These are phyloP conservation scores for Diadumene lineata DNA, from an alignment of 92 coral and sea anemone genomes.

Conservation along the genomic window DNA sequence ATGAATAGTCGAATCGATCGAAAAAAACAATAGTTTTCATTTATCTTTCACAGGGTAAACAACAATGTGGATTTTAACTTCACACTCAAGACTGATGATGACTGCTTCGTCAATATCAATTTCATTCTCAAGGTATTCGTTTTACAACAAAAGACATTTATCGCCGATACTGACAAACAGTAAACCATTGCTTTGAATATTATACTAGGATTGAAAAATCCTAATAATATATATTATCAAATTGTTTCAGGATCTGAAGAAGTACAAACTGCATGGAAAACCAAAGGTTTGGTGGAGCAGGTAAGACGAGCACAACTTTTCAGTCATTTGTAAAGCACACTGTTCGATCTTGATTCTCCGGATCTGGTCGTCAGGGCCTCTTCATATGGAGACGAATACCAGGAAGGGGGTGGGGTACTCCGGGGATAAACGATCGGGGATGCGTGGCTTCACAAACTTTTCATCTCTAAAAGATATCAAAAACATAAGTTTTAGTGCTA, in stretches of 20 bases:
- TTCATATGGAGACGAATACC: too few relatives aligned
- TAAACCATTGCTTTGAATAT: neutral
- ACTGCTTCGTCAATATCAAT: slow-evolving; percentile 81
- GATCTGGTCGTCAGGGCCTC: too few relatives aligned
- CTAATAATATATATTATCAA: neutral
- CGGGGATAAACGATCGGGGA: too few relatives aligned
- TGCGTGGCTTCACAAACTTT: too few relatives aligned
- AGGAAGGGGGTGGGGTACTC: too few relatives aligned
- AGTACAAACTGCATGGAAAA: slow-evolving; percentile 56
- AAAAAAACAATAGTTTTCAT: neutral
- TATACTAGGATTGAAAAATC: neutral
- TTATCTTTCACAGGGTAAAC: slow-evolving; percentile 54
- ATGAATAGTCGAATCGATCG: neutral
- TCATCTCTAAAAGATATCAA: too few relatives aligned
- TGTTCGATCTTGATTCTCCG: too few relatives aligned
- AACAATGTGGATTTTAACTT: slow-evolving; percentile 69
- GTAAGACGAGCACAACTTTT: slow-evolving; percentile 25
- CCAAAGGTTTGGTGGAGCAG: slow-evolving; percentile 92
- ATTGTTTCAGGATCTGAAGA: slow-evolving; percentile 56
- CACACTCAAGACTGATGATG: slow-evolving; percentile 93
- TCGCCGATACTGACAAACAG: too few relatives aligned
- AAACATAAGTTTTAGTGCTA: too few relatives aligned
- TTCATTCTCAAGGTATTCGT: slow-evolving; percentile 64
- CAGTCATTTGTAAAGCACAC: neutral
- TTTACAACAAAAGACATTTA: too few relatives aligned